Conservation (phyloP, 2,797 vertebrate species). For the Eulemur mongoz region DNA sequence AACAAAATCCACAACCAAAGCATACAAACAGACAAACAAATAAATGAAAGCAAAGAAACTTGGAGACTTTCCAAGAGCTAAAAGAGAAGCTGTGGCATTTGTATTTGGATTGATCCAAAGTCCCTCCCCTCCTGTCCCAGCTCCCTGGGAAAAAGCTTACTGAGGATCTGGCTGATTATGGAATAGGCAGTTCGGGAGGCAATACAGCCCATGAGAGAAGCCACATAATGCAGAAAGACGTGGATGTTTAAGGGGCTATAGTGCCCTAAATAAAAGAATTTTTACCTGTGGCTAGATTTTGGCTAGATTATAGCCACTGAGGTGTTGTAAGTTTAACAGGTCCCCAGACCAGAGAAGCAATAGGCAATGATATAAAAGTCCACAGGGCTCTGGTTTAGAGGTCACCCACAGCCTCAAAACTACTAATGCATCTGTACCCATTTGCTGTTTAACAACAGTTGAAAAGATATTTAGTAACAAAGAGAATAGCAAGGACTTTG, state of each 20-base stretch:
- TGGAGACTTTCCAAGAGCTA: background rate
- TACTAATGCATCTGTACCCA: background rate
- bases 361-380: background rate
- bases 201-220: background rate
- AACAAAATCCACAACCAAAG: background rate
- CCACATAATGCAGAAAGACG: background rate
- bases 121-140: background rate
- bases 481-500: background rate
- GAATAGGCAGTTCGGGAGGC: background rate
- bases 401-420: background rate
- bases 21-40: background rate
- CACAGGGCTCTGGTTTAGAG: background rate
- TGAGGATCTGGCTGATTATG: background rate
- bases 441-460: background rate
- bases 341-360: background rate
- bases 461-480: background rate
- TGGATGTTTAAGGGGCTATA: background rate
- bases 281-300: background rate
- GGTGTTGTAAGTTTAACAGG: background rate
- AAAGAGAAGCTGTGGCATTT: constrained; percentile 3
- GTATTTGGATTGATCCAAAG: background rate
- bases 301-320: background rate
- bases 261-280: background rate
- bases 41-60: background rate
- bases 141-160: background rate